Evolutionary conservation across 2,888 invertebrate genomes (phyloP).

Genomic region (Xanthorhoe designata): DNA sequence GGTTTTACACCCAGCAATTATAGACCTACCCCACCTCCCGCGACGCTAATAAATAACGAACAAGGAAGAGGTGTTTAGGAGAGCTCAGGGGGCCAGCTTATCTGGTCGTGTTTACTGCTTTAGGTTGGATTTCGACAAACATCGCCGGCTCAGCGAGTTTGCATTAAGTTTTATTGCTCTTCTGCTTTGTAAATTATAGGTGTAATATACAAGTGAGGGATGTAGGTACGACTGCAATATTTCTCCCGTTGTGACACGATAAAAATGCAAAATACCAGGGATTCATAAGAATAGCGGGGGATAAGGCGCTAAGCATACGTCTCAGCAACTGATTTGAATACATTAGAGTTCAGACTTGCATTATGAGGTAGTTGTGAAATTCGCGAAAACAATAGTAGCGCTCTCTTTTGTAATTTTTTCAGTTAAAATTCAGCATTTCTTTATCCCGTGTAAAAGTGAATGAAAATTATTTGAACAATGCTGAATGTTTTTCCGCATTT

Average conservation of each 20-base stretch:
- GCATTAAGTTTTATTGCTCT: constrained; percentile 82
- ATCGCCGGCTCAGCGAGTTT: constrained; percentile 70
- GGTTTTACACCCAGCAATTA: constrained; percentile 59
- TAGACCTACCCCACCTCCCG: constrained; percentile 51
- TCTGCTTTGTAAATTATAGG: constrained; percentile 77
- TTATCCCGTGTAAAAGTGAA: not conserved
- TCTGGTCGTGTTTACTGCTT: constrained; percentile 63
- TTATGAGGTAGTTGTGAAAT: not conserved
- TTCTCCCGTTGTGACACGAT: constrained; percentile 60
- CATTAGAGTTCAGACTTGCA: constrained; percentile 14
- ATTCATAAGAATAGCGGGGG: constrained; percentile 34
- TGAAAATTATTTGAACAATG: not conserved
- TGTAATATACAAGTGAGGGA: constrained; percentile 66
- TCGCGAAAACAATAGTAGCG: constrained; percentile 1
- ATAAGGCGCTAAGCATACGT: constrained; percentile 25
- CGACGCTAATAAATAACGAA: constrained; percentile 45
- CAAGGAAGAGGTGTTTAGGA: constrained; percentile 43
- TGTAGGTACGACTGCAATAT: constrained; percentile 60
- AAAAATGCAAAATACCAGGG: constrained; percentile 64
- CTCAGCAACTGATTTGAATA: constrained; percentile 26
- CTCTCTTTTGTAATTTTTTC: not conserved
- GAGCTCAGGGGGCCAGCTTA: constrained; percentile 53
- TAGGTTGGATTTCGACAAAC: constrained; percentile 74
- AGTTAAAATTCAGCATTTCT: not conserved
- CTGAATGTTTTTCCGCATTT: not conserved